Conservation (phyloP, 2,888 invertebrate genomes). For the Clistopyga incitator region DNA sequence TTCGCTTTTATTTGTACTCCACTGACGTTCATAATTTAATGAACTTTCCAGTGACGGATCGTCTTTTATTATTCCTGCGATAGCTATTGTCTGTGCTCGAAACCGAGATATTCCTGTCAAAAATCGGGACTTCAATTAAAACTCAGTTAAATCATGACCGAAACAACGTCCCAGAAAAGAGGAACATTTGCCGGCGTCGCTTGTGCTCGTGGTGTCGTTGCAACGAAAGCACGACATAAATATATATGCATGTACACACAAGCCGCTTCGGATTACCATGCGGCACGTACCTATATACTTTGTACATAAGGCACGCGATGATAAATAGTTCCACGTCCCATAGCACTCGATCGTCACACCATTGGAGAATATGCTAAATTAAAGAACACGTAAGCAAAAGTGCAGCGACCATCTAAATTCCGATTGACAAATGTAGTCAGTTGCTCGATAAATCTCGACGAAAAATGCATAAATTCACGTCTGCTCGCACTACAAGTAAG, state of each 20-base stretch:
- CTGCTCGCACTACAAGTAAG: not conserved
- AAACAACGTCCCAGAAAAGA: slow-evolving; percentile 1
- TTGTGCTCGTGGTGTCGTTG: not conserved
- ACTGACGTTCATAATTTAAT: not conserved
- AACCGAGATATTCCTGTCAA: not conserved
- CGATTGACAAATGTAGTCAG: slow-evolving; percentile 43
- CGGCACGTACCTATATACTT: slow-evolving; percentile 7
- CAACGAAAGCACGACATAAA: not conserved
- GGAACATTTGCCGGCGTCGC: not conserved
- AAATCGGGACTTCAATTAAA: slow-evolving; percentile 25
- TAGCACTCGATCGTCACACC: slow-evolving; percentile 26
- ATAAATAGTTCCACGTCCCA: slow-evolving; percentile 36
- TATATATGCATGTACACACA: not conserved
- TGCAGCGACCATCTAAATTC: slow-evolving; percentile 34
- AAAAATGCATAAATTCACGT: slow-evolving; percentile 38
- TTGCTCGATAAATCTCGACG: slow-evolving; percentile 20
- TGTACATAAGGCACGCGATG: slow-evolving; percentile 25
- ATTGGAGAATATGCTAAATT: slow-evolving; percentile 33
- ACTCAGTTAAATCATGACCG: slow-evolving; percentile 40
- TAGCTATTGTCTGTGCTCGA: not conserved
- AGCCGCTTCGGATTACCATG: slow-evolving; percentile 19
- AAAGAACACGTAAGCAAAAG: slow-evolving; percentile 23
- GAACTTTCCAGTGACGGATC: not conserved
- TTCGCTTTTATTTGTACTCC: not conserved
- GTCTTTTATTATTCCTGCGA: not conserved